Conservation (phyloP, 92 coral and sea anemone species). For the Micromussa lordhowensis region DNA sequence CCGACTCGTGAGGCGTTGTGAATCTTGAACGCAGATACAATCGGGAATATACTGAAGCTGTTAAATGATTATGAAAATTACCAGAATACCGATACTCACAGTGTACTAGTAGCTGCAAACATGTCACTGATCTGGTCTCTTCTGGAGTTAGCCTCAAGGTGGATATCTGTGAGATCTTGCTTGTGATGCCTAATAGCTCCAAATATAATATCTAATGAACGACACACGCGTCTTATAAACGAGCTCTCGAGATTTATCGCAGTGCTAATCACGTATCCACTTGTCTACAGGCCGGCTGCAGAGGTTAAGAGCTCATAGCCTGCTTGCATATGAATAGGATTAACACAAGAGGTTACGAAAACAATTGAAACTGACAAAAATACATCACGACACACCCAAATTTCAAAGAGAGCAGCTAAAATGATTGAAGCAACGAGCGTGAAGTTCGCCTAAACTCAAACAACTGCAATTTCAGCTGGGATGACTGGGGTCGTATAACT, state of each 20-base stretch:
- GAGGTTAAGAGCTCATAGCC: not conserved
- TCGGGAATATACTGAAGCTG: not conserved
- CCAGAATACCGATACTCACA: constrained; percentile 50
- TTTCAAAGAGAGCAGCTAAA: constrained; percentile 14
- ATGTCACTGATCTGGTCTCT: not conserved
- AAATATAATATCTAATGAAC: not conserved
- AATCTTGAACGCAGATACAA: not conserved
- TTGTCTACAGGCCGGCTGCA: constrained; percentile 25
- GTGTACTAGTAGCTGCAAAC: constrained; percentile 52
- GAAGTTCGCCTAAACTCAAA: not conserved
- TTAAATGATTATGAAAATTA: not conserved
- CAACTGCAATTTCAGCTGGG: not conserved
- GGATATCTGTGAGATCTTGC: not conserved
- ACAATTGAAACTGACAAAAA: constrained; percentile 62
- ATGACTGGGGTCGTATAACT: not conserved
- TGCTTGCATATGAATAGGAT: constrained; percentile 78
- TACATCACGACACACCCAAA: constrained; percentile 64
- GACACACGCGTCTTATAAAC: constrained; percentile 47
- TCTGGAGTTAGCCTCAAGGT: not conserved
- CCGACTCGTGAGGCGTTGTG: not conserved
- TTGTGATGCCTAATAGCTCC: not conserved
- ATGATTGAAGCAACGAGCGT: constrained; percentile 3
- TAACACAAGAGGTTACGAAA: constrained; percentile 37
- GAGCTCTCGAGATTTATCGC: constrained; percentile 37
- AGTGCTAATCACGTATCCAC: constrained; percentile 8